Conservation (phyloP, 2,113 vertebrate species). For the Dunckerocampus dactyliophorus region DNA sequence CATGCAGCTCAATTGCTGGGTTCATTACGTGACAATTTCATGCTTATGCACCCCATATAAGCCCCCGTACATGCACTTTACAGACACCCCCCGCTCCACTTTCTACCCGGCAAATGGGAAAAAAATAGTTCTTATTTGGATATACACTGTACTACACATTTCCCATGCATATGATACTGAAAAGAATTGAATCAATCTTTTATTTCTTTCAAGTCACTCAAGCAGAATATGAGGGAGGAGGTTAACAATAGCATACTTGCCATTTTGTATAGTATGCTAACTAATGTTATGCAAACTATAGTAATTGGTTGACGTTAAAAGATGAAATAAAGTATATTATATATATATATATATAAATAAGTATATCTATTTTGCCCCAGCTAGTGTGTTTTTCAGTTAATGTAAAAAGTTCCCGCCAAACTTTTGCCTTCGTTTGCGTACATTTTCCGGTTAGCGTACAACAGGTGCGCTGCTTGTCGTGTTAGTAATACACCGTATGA, state of each 20-base stretch:
- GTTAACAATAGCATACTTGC: not conserved
- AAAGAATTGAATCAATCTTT: not conserved
- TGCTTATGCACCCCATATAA: constrained; percentile 29
- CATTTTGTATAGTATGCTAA: too few relatives aligned
- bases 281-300: too few relatives aligned
- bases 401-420: too few relatives aligned
- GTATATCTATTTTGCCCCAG: too few relatives aligned
- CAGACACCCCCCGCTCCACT: not conserved
- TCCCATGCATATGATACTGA: not conserved
- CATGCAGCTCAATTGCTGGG: not conserved
- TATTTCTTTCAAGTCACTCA: not conserved
- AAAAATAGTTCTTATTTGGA: not conserved
- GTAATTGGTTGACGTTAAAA: too few relatives aligned
- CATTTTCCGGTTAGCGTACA: too few relatives aligned
- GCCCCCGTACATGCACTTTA: constrained; percentile 11
- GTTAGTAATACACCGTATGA: too few relatives aligned
- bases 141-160: not conserved
- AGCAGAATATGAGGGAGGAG: constrained; percentile 20
- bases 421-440: too few relatives aligned
- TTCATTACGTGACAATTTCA: constrained; percentile 53
- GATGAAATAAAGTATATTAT: too few relatives aligned
- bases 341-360: too few relatives aligned
- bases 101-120: not conserved
- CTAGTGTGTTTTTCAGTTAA: too few relatives aligned
- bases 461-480: too few relatives aligned